Evolutionary conservation across 1,140 invertebrate genomes (phyloP).

Genomic region (Danaus plexippus): DNA sequence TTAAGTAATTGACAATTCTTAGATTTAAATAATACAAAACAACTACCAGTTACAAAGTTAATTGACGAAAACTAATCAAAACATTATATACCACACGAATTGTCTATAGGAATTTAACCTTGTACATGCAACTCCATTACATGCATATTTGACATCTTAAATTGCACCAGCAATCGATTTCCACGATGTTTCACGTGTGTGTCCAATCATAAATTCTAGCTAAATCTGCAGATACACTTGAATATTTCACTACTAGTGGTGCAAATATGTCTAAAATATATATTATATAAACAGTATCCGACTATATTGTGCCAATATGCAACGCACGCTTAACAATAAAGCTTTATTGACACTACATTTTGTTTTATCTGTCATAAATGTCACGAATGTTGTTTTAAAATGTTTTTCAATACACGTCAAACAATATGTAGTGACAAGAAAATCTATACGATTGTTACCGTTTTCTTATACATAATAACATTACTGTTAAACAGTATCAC

Average conservation of each 20-base stretch:
- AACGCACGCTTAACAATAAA: conserved; percentile 52
- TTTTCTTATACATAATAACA: conserved; percentile 59
- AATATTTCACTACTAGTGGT: conserved; percentile 67
- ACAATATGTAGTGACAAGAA: no score
- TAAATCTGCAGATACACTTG: conserved; percentile 63
- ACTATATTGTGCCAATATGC: conserved; percentile 62
- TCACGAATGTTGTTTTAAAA: no score
- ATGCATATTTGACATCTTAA: conserved; percentile 42
- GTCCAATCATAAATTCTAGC: conserved; percentile 44
- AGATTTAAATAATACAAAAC: conserved; percentile 68
- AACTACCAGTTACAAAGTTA: conserved; percentile 65
- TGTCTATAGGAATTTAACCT: conserved; percentile 20
- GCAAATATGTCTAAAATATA: conserved; percentile 72
- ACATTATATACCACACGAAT: conserved; percentile 40
- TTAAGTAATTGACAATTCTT: conserved; percentile 69
- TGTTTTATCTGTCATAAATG: no score
- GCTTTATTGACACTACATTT: conserved; percentile 11
- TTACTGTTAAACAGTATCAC: conserved; percentile 65
- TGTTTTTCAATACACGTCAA: no score
- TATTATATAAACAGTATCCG: conserved; percentile 58
- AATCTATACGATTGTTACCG: conserved; percentile 15
- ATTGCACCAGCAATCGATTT: conserved; percentile 13
- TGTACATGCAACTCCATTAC: conserved; percentile 27
- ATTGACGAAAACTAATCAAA: conserved; percentile 69
- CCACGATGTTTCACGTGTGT: conserved; percentile 22